Evolutionary conservation across 1,140 invertebrate genomes (phyloP).

Genomic region (Polypedilum pembai): DNA sequence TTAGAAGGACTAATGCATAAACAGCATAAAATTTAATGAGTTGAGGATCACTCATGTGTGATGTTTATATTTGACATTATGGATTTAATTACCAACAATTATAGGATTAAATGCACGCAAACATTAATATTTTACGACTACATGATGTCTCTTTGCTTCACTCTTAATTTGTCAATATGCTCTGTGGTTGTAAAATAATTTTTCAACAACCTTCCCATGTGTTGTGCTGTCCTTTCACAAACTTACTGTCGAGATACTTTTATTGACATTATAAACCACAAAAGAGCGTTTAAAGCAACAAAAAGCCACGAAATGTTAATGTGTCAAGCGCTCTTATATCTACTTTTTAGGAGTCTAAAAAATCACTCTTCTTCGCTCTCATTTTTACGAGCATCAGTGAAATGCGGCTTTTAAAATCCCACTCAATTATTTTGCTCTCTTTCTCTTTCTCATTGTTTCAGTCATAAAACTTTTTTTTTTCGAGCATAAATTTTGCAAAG

Average conservation of each 20-base stretch:
- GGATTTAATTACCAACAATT: neutral
- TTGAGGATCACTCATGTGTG: neutral
- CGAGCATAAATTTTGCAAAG: too few species aligned
- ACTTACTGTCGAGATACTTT: too few species aligned
- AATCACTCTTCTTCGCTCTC: too few species aligned
- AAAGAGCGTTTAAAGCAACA: too few species aligned
- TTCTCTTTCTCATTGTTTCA: neutral
- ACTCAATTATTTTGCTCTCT: slow-evolving; percentile 3
- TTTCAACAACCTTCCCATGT: too few species aligned
- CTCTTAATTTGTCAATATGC: neutral
- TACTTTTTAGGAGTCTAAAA: too few species aligned
- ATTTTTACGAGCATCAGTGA: neutral
- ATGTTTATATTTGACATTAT: neutral
- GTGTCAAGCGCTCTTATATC: too few species aligned
- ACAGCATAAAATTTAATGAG: neutral
- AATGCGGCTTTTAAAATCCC: neutral
- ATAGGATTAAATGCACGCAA: neutral
- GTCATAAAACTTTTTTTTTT: neutral
- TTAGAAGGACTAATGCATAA: neutral
- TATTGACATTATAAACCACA: too few species aligned
- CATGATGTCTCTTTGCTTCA: neutral
- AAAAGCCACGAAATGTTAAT: too few species aligned
- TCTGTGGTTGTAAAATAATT: too few species aligned
- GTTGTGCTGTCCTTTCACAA: too few species aligned
- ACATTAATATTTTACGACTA: neutral